Percentiles rank a stretch among this genome's conserved stretches.
phyloP scores from a whole-genome alignment of 2,888 invertebrate species.

The Epiblema foenella region DNA sequence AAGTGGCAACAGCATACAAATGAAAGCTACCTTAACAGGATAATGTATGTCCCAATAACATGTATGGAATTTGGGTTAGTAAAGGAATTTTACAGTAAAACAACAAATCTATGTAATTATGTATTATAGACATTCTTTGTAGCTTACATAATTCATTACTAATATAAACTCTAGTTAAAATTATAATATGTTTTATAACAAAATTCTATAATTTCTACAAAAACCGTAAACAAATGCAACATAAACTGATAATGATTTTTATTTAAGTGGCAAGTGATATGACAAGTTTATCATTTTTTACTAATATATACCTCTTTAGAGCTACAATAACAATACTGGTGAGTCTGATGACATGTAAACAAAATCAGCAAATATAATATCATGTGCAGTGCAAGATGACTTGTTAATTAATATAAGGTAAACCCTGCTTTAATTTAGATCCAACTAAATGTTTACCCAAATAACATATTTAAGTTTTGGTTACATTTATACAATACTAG shows the following conservation, averaged over 20 bases:
- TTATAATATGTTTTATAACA: constrained; percentile 65
- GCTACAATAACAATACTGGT: constrained; percentile 53
- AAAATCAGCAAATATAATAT: constrained; percentile 46
- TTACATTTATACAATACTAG: constrained; percentile 59
- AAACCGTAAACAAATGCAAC: constrained; percentile 66
- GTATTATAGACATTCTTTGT: constrained; percentile 84
- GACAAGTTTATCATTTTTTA: constrained; percentile 66
- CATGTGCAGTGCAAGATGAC: constrained; percentile 59
- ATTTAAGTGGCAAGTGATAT: constrained; percentile 87
- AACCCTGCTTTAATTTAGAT: constrained; percentile 64
- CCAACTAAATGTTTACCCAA: constrained; percentile 55
- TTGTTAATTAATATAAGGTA: constrained; percentile 58
- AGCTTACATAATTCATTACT: constrained; percentile 82
- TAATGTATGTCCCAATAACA: not conserved
- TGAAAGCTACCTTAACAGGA: not conserved
- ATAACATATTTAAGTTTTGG: constrained; percentile 50
- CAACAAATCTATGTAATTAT: constrained; percentile 78
- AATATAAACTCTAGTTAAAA: constrained; percentile 76
- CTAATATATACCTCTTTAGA: constrained; percentile 55
- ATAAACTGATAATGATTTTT: constrained; percentile 70
- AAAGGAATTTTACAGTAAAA: constrained; percentile 59
- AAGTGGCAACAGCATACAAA: not conserved
- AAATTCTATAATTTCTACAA: constrained; percentile 67
- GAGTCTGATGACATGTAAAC: constrained; percentile 46
- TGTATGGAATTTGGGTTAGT: not conserved